phyloP scores from a whole-genome alignment of 2,888 invertebrate genomes.

The Bhutanitis thaidina region DNA sequence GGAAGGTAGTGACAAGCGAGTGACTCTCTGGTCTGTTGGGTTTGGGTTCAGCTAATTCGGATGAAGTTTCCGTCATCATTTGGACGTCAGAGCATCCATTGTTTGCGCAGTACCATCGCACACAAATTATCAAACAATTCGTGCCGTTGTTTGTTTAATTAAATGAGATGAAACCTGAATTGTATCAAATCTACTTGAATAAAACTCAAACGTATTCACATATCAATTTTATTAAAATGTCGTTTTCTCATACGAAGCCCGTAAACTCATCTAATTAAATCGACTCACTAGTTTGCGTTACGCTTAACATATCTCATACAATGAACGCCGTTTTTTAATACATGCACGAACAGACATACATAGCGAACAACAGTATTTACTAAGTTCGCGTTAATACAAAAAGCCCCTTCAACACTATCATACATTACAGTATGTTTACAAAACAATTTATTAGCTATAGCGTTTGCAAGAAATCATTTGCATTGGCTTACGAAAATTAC shows the following conservation, averaged over 20 bases:
- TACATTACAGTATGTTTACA: background rate
- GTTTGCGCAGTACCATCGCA: no score
- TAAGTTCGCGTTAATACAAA: constrained; percentile 6
- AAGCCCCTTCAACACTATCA: constrained; percentile 5
- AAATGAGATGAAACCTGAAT: no score
- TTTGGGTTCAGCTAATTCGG: no score
- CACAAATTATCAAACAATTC: no score
- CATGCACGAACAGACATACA: background rate
- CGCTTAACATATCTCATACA: constrained; percentile 8
- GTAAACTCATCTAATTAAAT: constrained; percentile 75
- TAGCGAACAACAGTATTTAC: background rate
- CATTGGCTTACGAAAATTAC: no score
- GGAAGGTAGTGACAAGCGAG: no score
- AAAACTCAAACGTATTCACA: constrained; percentile 46
- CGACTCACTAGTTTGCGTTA: constrained; percentile 63
- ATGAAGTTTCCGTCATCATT: no score
- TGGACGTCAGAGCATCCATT: no score
- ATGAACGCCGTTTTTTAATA: background rate
- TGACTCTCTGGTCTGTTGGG: no score
- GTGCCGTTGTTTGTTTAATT: no score
- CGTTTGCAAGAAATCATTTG: no score
- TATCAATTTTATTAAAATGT: constrained; percentile 76
- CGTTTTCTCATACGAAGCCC: constrained; percentile 72
- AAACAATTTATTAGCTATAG: constrained; percentile 8
- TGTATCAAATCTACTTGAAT: no score